Percentiles rank a stretch among this genome's conserved stretches.
phyloP scores from a whole-genome alignment of 2,797 vertebrate genomes.

The Rhinella marina region DNA sequence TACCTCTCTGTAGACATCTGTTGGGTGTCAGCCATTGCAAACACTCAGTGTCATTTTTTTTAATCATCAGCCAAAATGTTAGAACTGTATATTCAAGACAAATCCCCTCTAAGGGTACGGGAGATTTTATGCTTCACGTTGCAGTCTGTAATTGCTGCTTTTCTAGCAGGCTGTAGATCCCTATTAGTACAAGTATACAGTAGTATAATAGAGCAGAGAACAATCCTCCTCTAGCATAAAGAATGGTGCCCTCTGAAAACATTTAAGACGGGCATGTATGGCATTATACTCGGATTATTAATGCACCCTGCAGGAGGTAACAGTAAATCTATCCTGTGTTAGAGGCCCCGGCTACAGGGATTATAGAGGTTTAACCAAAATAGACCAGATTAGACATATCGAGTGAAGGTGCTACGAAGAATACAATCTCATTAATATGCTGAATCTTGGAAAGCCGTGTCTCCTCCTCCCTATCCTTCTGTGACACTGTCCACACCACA shows the following conservation, averaged over 20 bases:
- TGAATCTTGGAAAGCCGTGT: background rate
- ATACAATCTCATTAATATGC: background rate
- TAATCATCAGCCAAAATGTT: background rate
- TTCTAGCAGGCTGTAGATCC: background rate
- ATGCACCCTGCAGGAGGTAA: background rate
- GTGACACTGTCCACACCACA: background rate
- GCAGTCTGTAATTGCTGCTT: too few relatives aligned
- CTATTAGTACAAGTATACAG: background rate
- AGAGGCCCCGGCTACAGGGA: background rate
- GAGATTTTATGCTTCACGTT: background rate
- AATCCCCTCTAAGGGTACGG: background rate
- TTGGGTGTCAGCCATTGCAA: background rate
- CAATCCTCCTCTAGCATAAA: background rate
- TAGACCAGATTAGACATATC: background rate
- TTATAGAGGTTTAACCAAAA: slow-evolving; percentile 16
- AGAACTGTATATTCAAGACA: background rate
- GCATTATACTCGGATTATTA: background rate
- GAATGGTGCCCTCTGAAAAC: background rate
- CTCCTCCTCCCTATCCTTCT: background rate
- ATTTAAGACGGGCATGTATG: background rate
- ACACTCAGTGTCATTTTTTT: background rate
- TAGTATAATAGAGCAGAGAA: background rate
- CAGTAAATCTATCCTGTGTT: background rate
- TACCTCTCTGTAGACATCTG: background rate
- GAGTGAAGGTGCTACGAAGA: slow-evolving; percentile 3